These are phyloP conservation scores for Elysia crispata DNA, from an alignment of 2,888 invertebrate species.

Conservation along the genomic window DNA sequence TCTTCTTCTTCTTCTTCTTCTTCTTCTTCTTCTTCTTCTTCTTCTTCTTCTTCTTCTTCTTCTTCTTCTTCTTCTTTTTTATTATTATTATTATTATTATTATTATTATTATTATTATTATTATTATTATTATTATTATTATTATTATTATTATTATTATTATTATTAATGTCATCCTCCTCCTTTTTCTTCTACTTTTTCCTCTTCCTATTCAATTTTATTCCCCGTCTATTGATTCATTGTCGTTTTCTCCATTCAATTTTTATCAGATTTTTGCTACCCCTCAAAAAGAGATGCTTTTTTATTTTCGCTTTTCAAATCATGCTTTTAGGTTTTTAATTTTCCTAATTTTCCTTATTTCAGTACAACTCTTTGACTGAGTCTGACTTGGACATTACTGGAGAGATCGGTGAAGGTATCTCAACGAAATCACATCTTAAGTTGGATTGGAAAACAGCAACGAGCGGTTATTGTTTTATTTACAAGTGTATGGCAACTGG, in stretches of 20 bases:
- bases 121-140: neutral
- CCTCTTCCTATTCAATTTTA: neutral
- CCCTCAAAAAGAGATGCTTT: too few species aligned
- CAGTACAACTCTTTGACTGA: neutral
- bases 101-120: neutral
- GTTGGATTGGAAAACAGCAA: too few species aligned
- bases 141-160: neutral
- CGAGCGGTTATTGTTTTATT: too few species aligned
- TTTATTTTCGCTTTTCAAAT: neutral
- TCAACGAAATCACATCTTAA: neutral
- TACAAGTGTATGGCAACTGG: too few species aligned
- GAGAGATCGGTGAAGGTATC: neutral
- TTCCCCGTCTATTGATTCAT: too few species aligned
- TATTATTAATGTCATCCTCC: neutral
- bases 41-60: slow-evolving; percentile 10
- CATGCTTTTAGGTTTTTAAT: neutral
- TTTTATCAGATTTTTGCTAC: too few species aligned
- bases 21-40: slow-evolving; percentile 31
- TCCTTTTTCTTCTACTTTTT: neutral
- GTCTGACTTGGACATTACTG: neutral
- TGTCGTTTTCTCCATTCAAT: too few species aligned
- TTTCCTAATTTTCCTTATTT: neutral
- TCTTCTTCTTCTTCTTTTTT: slow-evolving; percentile 14
- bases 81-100: neutral
- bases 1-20: slow-evolving; percentile 41